phyloP scores from a whole-genome alignment of 2,113 vertebrate species.

The Actenoides lindsayi region DNA sequence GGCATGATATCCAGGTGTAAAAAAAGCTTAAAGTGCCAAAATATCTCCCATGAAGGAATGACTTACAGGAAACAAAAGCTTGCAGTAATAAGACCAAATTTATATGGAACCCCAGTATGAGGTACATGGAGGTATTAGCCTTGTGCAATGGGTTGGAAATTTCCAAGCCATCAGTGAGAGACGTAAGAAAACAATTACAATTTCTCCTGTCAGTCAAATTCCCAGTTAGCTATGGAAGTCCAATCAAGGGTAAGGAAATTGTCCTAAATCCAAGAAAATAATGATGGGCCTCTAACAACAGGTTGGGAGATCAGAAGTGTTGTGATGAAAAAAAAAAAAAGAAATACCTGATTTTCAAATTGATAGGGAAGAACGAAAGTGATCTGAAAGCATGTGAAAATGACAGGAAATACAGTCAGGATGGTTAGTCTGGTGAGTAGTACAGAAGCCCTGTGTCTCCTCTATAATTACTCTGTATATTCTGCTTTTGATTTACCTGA shows the following conservation, averaged over 20 bases:
- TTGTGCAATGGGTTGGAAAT: rapidly evolving
- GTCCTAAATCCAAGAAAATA: not conserved
- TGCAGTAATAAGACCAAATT: not conserved
- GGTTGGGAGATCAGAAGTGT: not conserved
- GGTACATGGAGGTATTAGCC: not conserved
- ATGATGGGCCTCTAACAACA: not conserved
- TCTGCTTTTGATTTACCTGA: not conserved
- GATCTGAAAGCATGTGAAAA: not conserved
- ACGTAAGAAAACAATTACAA: not conserved
- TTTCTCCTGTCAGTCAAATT: conserved; percentile 4
- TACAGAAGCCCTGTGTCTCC: not conserved
- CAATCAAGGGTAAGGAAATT: not conserved
- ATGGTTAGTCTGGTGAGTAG: not conserved
- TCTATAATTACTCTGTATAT: not conserved
- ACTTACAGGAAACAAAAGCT: conserved; percentile 9
- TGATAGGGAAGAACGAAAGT: not conserved
- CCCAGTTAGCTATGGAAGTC: not conserved
- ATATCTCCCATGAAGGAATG: not conserved
- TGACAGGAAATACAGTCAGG: not conserved
- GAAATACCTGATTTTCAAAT: not conserved
- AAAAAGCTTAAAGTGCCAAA: conserved; percentile 15
- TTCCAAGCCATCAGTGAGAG: not conserved
- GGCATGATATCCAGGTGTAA: not conserved
- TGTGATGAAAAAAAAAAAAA: not conserved
- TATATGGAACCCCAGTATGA: not conserved